These are phyloP conservation scores for Diadegma fenestrale DNA, from an alignment of 2,888 invertebrate genomes.

Conservation along the genomic window DNA sequence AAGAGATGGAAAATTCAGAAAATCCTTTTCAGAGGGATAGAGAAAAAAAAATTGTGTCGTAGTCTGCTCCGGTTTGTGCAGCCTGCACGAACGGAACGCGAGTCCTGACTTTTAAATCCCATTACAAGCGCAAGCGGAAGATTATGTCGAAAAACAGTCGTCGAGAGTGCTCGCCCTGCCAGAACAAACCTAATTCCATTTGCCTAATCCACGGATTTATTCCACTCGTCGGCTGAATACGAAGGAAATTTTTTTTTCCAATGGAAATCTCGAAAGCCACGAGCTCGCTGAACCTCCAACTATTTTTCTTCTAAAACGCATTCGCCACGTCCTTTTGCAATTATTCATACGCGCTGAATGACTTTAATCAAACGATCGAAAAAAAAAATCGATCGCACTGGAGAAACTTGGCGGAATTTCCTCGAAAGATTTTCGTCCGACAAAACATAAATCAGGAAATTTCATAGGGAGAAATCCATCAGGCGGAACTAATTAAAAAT, in stretches of 20 bases:
- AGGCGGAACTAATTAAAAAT: background rate
- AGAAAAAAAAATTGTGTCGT: background rate
- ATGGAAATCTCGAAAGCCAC: constrained; percentile 35
- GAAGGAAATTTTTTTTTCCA: constrained; percentile 32
- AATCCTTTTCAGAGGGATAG: background rate
- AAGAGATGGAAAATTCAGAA: constrained; percentile 21
- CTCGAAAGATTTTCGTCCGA: background rate
- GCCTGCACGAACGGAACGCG: constrained; percentile 64
- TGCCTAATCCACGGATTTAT: constrained; percentile 61
- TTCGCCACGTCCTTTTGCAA: background rate
- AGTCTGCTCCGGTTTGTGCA: constrained; percentile 19
- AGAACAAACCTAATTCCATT: constrained; percentile 63
- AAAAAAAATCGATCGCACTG: background rate
- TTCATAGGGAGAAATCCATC: background rate
- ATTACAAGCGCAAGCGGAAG: constrained; percentile 48
- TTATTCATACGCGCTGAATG: background rate
- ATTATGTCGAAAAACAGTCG: constrained; percentile 46
- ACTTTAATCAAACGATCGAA: background rate
- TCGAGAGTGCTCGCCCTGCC: constrained; percentile 27
- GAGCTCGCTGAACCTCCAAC: background rate
- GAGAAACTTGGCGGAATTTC: background rate
- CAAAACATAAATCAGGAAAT: background rate
- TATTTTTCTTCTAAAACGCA: background rate
- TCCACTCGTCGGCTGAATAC: constrained; percentile 1
- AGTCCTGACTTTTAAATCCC: constrained; percentile 51